phyloP scores from a whole-genome alignment of 2,888 invertebrate genomes.

The Pimpla rufipes region DNA sequence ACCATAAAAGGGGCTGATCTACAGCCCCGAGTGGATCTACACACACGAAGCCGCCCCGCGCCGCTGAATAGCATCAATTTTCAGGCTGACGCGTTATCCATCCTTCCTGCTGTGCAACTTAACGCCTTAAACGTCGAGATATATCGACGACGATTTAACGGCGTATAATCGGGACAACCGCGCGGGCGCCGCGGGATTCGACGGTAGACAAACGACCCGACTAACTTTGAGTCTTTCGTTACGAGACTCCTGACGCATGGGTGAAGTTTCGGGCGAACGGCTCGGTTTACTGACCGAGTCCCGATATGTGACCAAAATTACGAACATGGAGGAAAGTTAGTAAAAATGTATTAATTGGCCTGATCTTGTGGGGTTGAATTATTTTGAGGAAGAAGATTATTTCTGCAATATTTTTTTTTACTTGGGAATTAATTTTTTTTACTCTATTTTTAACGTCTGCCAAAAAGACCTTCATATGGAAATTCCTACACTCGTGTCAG shows the following conservation, averaged over 20 bases:
- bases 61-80: constrained; percentile 12
- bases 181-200: not conserved
- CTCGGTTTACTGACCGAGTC: too few species aligned
- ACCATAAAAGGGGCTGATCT: constrained; percentile 57
- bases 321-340: too few species aligned
- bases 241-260: not conserved
- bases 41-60: constrained; percentile 1
- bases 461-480: too few species aligned
- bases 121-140: not conserved
- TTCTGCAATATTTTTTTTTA: too few species aligned
- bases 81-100: constrained; percentile 7
- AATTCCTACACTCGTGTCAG: too few species aligned
- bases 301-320: too few species aligned
- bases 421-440: too few species aligned
- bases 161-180: not conserved
- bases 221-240: not conserved
- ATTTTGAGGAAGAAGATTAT: too few species aligned
- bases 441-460: too few species aligned
- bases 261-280: too few species aligned
- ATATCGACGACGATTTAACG: constrained; percentile 11
- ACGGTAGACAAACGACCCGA: not conserved
- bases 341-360: too few species aligned
- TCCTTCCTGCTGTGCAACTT: not conserved
- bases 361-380: too few species aligned
- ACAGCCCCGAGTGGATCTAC: not conserved